A percentile compares a stretch with the other conserved stretches of the same genome.
These are phyloP conservation scores for Laterallus jamaicensis DNA, from an alignment of 2,113 vertebrate genomes.

Conservation along the genomic window DNA sequence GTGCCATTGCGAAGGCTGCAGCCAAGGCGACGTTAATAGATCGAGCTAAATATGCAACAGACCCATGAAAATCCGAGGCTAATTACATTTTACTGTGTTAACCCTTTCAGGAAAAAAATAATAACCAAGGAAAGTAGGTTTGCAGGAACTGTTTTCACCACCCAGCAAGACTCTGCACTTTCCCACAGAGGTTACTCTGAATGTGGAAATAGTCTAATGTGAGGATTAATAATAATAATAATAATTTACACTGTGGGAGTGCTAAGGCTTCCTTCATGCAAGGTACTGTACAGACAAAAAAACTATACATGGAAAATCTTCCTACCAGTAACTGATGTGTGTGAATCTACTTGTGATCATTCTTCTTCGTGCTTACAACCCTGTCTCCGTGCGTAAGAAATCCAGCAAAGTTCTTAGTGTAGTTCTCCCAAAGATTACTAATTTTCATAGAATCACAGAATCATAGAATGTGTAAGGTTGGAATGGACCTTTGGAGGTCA, in stretches of 20 bases:
- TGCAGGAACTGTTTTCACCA: background rate
- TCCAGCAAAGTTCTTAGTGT: fast-evolving
- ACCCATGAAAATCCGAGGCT: background rate
- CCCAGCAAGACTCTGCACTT: background rate
- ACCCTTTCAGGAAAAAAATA: background rate
- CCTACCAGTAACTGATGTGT: background rate
- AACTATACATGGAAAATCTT: background rate
- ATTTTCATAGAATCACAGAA: background rate
- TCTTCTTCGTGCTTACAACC: background rate
- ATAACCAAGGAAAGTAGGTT: background rate
- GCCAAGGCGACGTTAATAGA: background rate
- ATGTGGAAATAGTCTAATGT: background rate
- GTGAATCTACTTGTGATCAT: background rate
- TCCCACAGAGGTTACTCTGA: background rate
- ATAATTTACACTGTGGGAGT: background rate
- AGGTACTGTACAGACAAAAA: background rate
- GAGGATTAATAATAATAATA: background rate
- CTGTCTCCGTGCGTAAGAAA: background rate
- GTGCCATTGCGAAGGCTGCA: background rate
- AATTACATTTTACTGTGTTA: background rate
- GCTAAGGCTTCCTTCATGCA: background rate
- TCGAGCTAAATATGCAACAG: background rate
- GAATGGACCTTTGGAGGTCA: too few relatives aligned
- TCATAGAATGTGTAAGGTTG: too few relatives aligned
- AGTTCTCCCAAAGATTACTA: background rate